A percentile compares a stretch with the other conserved stretches of the same genome.
phyloP scores from a whole-genome alignment of 2,888 invertebrate genomes.

The Oxytorus armatus region DNA sequence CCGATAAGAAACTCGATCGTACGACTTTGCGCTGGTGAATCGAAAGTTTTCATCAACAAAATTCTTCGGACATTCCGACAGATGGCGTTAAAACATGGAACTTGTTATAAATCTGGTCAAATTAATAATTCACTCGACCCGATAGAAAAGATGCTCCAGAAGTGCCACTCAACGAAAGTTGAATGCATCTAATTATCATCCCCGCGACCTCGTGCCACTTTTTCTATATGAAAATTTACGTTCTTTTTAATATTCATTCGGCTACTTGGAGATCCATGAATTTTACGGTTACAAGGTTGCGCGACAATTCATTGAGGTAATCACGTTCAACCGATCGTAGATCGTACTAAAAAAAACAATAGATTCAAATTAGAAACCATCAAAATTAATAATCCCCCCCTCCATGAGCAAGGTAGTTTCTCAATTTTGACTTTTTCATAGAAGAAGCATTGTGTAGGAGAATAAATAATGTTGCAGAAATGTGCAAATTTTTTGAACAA shows the following conservation, averaged over 20 bases:
- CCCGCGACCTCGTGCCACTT: conserved; percentile 42
- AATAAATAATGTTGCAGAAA: no score
- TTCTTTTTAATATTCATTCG: conserved; percentile 55
- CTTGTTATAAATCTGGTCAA: conserved; percentile 5
- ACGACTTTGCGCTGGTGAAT: no score
- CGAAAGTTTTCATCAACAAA: not conserved
- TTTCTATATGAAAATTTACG: conserved; percentile 25
- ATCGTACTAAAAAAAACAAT: no score
- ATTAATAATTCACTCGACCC: conserved; percentile 47
- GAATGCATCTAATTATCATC: conserved; percentile 41
- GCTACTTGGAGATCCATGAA: conserved; percentile 24
- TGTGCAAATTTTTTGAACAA: no score
- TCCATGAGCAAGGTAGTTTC: no score
- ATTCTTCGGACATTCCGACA: not conserved
- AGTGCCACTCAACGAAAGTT: conserved; percentile 33
- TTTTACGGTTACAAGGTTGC: conserved; percentile 39
- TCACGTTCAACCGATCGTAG: not conserved
- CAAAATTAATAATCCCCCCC: no score
- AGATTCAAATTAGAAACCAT: no score
- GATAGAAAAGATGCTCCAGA: conserved; percentile 8
- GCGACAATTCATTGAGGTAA: conserved; percentile 46
- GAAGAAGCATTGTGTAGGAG: no score
- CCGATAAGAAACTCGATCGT: no score
- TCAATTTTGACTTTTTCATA: no score
- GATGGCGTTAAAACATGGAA: not conserved